A percentile compares a stretch with the other conserved stretches of the same genome.
Evolutionary conservation across 2,888 invertebrate species (phyloP).

Genomic region (Hanleya hanleyi): DNA sequence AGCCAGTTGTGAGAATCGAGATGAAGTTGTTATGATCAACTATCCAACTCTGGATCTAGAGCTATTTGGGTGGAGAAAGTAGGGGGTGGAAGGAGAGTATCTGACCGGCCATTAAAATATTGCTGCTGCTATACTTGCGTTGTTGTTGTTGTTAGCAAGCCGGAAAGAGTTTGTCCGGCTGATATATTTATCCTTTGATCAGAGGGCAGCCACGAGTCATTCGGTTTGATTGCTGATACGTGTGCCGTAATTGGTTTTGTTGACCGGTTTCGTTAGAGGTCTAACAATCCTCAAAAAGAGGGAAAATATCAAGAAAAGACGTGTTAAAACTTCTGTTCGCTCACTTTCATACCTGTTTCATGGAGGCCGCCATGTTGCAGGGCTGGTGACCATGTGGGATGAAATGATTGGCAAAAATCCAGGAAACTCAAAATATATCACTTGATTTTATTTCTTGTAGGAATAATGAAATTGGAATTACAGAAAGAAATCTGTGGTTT

Average conservation of each 20-base stretch:
- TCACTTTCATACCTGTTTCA: constrained; percentile 28
- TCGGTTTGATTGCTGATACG: neutral
- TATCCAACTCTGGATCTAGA: no score
- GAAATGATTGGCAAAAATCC: constrained; percentile 43
- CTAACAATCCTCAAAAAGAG: neutral
- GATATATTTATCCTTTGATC: no score
- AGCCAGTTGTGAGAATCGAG: no score
- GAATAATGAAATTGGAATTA: no score
- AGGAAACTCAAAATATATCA: neutral
- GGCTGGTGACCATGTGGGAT: constrained; percentile 51
- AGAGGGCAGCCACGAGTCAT: neutral
- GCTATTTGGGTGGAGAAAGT: no score
- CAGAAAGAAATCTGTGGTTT: no score
- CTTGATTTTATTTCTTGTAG: neutral
- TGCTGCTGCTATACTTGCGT: no score
- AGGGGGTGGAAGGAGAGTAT: no score
- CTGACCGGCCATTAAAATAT: no score
- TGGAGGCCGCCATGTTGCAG: constrained; percentile 62
- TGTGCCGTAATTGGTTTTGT: neutral
- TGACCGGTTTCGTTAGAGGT: neutral
- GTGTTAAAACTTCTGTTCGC: neutral
- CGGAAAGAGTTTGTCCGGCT: no score
- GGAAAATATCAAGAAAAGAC: neutral
- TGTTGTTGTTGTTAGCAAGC: no score
- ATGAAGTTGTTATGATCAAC: no score